Percentiles rank a stretch among this genome's conserved stretches.
Conservation (phyloP, 2,888 invertebrate species). For the Mimumesa dahlbomi region DNA sequence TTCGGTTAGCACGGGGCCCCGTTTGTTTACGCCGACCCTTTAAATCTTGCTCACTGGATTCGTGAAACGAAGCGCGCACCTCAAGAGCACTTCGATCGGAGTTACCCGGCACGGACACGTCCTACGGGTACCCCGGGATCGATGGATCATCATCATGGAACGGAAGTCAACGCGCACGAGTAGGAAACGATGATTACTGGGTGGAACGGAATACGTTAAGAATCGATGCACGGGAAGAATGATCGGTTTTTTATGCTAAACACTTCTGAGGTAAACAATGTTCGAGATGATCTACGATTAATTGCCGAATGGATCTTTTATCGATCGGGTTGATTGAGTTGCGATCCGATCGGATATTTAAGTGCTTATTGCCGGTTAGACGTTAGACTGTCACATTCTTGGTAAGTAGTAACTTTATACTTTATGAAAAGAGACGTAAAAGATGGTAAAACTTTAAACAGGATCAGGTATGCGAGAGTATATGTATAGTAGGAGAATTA, state of each 20-base stretch:
- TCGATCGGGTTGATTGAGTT: too few species aligned
- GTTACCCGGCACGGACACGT: slow-evolving; percentile 6
- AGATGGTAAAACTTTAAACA: too few species aligned
- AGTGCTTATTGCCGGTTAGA: too few species aligned
- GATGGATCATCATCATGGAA: slow-evolving; percentile 19
- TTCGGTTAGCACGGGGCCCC: slow-evolving; percentile 56
- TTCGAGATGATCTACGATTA: too few species aligned
- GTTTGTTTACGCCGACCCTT: slow-evolving; percentile 63
- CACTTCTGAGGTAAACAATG: too few species aligned
- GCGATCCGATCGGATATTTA: too few species aligned
- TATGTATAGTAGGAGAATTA: too few species aligned
- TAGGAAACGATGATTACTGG: slow-evolving; percentile 20
- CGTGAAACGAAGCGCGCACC: slow-evolving; percentile 37
- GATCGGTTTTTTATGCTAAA: not conserved
- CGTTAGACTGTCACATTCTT: too few species aligned
- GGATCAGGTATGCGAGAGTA: too few species aligned
- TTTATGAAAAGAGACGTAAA: too few species aligned
- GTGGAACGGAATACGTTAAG: slow-evolving; percentile 5
- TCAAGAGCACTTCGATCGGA: slow-evolving; percentile 14
- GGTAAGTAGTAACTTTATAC: too few species aligned
- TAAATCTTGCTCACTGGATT: slow-evolving; percentile 48
- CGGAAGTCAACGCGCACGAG: slow-evolving; percentile 33
- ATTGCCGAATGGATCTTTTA: too few species aligned
- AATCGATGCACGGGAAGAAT: not conserved
- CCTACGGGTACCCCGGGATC: slow-evolving; percentile 48